These are phyloP conservation scores for Gymnopithys bicolor DNA, from an alignment of 2,797 vertebrate species.

Conservation along the genomic window DNA sequence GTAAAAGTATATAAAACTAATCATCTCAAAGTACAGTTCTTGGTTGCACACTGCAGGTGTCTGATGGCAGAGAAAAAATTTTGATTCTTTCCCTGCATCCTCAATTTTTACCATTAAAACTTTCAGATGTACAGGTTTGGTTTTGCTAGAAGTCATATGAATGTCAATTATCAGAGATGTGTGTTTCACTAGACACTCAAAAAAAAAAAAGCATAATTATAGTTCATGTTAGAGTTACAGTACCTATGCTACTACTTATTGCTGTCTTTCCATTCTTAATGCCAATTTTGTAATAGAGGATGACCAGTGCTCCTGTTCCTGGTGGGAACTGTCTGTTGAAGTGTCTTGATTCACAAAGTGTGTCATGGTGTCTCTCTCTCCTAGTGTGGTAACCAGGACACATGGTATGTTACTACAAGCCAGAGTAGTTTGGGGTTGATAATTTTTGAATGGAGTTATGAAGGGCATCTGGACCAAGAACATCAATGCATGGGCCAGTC, in stretches of 20 bases:
- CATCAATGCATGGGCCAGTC: neutral
- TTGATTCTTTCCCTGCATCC: rapidly evolving
- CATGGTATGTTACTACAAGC: neutral
- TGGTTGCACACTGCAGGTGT: neutral
- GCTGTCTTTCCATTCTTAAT: neutral
- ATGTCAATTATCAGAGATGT: neutral
- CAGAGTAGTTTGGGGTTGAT: neutral
- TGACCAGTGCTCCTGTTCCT: neutral
- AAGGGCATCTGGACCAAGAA: neutral
- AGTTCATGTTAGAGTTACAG: neutral
- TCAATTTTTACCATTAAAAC: neutral
- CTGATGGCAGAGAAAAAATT: neutral
- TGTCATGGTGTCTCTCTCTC: neutral
- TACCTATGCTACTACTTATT: neutral
- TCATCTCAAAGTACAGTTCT: neutral
- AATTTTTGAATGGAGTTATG: neutral
- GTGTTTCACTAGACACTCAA: neutral
- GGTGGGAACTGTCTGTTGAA: neutral
- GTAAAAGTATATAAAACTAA: neutral
- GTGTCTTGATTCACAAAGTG: neutral
- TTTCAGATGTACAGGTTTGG: neutral
- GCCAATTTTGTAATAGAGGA: neutral
- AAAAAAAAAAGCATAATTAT: neutral
- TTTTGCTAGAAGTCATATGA: neutral
- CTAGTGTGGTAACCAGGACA: rapidly evolving